Base-by-base conservation (phyloP, 37 sponge, comb jelly and placozoan species). In the Lycopodina hypogea region DNA sequence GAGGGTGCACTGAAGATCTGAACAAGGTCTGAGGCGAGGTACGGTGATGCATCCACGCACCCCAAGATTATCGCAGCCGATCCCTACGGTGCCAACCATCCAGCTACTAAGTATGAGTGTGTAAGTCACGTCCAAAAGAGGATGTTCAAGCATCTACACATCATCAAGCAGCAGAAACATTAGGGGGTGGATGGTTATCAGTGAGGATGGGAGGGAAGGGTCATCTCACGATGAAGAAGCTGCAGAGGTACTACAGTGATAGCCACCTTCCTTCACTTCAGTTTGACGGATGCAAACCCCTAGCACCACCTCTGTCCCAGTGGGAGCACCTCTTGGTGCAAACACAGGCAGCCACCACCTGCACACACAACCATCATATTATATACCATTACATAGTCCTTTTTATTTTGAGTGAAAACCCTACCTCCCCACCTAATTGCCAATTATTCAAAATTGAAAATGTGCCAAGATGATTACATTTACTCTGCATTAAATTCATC, bases 61-160 rank as follows among this genome's bases (percentile, higher is more conserved):
- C 55, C 55, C 55, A 53, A 53, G n/a, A 62, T 62, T 21, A 11
- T 8, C 9, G 55, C 55, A 53, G 55, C 55, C 55, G 17, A 53
- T 53, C 55, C 61, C 11, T 60, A 60, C 24, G 61, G 61, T 21
- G n/a, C 11, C 23, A 22, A 17, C 24, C 61, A 60, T 17, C 61
- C 61, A 6, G 23, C 24, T 6, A 22, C 24, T 28, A 60, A 60
- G 24, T 28, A 60, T 23, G 69, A 68, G 28, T 68, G 69, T 68
- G 69, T 68, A 19, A 38, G 69, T 7, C 37, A 68, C 33, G 69
- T 68, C 19, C 69, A n/a, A n/a, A n/a, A 68, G 39, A 68, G 33
- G 23, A 60, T 60, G 61, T 60, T 21, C 23, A 17, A 8, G 26
- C 61, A 60, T 17, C 61, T 60, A 23, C 19, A 11, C 21, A 22